Evolutionary conservation across 2,888 invertebrate species (phyloP).

Genomic region (Aricia artaxerxes): DNA sequence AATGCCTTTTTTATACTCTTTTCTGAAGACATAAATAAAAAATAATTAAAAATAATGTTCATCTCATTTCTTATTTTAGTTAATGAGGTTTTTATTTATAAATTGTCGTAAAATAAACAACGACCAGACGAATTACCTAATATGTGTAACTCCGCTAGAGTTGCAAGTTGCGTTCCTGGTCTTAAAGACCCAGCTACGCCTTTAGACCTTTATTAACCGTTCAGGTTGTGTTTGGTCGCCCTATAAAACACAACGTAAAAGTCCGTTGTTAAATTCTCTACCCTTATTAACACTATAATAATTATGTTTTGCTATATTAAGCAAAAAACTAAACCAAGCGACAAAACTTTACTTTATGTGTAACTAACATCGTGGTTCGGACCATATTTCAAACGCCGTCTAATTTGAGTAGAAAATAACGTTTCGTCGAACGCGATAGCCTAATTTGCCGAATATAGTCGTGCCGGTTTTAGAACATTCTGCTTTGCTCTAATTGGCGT

Average conservation of each 20-base stretch:
- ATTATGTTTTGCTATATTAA: too few relatives aligned
- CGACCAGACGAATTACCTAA: neutral
- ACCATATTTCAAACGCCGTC: neutral
- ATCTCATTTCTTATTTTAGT: neutral
- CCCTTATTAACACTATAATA: too few relatives aligned
- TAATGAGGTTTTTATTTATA: neutral
- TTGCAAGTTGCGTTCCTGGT: neutral
- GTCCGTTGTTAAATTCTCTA: too few relatives aligned
- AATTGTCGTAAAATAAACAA: neutral
- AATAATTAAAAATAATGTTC: neutral
- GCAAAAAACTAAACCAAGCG: too few relatives aligned
- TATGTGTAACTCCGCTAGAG: neutral
- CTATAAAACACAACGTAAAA: neutral
- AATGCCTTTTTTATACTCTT: neutral
- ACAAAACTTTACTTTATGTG: too few relatives aligned
- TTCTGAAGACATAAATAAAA: neutral
- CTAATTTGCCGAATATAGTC: constrained; percentile 57
- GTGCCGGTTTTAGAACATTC: constrained; percentile 56
- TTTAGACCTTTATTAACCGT: neutral
- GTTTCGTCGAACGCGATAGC: constrained; percentile 37
- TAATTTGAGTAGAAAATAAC: constrained; percentile 2
- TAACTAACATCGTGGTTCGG: neutral
- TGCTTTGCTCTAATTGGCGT: constrained; percentile 64
- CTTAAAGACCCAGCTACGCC: neutral
- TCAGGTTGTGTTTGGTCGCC: neutral